Conservation (phyloP, 2,888 invertebrate species). For the Thereva unica region DNA sequence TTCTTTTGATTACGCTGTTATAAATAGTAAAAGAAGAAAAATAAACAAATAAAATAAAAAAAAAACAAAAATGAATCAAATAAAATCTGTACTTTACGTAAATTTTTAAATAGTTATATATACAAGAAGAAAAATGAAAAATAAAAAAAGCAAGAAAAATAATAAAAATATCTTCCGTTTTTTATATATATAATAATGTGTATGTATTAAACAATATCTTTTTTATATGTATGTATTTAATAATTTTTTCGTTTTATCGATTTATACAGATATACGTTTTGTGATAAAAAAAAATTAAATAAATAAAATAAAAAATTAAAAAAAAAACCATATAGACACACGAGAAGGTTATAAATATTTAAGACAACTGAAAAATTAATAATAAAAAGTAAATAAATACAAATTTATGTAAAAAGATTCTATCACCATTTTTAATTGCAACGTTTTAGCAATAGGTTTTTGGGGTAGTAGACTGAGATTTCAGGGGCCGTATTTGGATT, state of each 20-base stretch:
- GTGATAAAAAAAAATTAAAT: slow-evolving; percentile 30
- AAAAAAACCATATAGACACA: slow-evolving; percentile 32
- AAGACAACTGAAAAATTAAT: slow-evolving; percentile 32
- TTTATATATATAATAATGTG: slow-evolving; percentile 12
- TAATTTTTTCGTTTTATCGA: slow-evolving; percentile 24
- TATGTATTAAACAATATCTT: slow-evolving; percentile 28
- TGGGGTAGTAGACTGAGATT: no score
- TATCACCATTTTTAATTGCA: background rate
- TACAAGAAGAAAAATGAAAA: slow-evolving; percentile 3
- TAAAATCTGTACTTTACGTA: slow-evolving; percentile 10
- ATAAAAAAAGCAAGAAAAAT: slow-evolving; percentile 20
- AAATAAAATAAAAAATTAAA: slow-evolving; percentile 34
- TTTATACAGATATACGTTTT: slow-evolving; percentile 35
- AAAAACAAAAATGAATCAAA: no score
- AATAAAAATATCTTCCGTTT: slow-evolving; percentile 13
- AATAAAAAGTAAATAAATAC: slow-evolving; percentile 27
- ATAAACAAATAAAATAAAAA: no score
- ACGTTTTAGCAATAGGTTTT: background rate
- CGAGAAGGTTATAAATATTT: slow-evolving; percentile 35
- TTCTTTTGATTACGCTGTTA: no score
- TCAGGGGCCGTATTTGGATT: no score
- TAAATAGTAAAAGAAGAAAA: no score
- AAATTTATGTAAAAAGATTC: slow-evolving; percentile 19
- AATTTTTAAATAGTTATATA: slow-evolving; percentile 30
- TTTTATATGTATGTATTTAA: slow-evolving; percentile 34